Conservation (phyloP, 2,113 vertebrate species). For the Ophiodon elongatus region DNA sequence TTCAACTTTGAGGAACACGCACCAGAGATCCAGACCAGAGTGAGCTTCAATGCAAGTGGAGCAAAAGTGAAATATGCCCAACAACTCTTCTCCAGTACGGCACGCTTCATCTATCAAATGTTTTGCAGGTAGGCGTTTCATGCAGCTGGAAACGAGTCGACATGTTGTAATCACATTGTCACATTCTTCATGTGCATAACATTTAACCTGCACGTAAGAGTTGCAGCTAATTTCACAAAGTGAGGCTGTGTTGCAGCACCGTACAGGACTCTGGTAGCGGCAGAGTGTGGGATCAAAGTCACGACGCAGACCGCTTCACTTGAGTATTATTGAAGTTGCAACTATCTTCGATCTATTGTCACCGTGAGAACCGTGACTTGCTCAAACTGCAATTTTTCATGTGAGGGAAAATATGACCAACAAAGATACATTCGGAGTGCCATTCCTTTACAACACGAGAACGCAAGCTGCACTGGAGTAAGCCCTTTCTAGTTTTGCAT, state of each 20-base stretch:
- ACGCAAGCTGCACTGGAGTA: constrained; percentile 77
- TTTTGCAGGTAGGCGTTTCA: constrained; percentile 1
- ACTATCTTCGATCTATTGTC: constrained; percentile 8
- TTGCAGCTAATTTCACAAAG: constrained; percentile 1
- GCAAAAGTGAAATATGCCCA: not conserved
- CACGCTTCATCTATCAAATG: not conserved
- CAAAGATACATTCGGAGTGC: constrained; percentile 69
- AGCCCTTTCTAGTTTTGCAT: constrained; percentile 85
- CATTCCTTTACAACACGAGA: constrained; percentile 67
- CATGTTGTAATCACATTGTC: not conserved
- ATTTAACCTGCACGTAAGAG: not conserved
- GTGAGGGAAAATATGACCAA: not conserved
- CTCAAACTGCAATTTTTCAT: not conserved
- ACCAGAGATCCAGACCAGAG: no score
- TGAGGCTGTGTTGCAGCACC: not conserved
- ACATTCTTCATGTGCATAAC: not conserved
- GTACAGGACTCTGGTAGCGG: not conserved
- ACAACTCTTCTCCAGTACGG: constrained; percentile 1
- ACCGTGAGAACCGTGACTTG: not conserved
- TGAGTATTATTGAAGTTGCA: constrained; percentile 3
- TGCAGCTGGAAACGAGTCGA: not conserved
- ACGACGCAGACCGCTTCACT: constrained; percentile 15
- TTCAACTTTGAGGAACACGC: not conserved
- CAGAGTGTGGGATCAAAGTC: constrained; percentile 6
- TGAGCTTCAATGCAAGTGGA: no score